Evolutionary conservation across 2,888 invertebrate genomes (phyloP), one percentile per base, ranked within the genome.

Genomic region (Amphipyra berbera): DNA sequence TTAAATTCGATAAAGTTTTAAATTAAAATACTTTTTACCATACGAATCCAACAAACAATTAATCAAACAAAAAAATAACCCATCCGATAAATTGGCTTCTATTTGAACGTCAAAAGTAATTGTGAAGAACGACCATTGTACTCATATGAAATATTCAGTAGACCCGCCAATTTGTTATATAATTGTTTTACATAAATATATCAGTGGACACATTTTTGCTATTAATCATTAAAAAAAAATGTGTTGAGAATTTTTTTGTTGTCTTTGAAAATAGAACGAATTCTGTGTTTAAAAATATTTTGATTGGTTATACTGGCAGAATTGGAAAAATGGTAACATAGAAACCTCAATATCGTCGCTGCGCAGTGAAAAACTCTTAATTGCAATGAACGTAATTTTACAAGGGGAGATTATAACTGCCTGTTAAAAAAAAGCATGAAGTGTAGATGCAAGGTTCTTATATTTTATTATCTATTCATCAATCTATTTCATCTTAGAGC

Each of bases 61-160:
- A 40, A 67, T 67, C 15, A 61, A 38, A 46, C 15, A 13, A 42
- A 35, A 41, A 10, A 21, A 6, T 54, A 15, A 55, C 2, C 6
- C 62, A 45, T 9, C 62, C 62, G 13, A 27, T 35, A 54, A 72
- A 72, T 71, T 48, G 9, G 10, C 7, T 6, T 33, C 5, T 47
- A 47, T 57, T 8, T 13, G 9, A 61, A 55, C 8, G 55, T 58
- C 64, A 65, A 52, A 57, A 55, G 48, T 64, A 74, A 74, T 69
- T 74, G 61, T 55, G 65, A 61, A 49, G 9, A 70, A 73, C 27
- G 56, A 49, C 10, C 3, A 56, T 61, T 73, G 52, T 67, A 49
- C 6, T 68, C 12, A 42, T 73, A 53, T 46, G 21, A 46, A 53
- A 61, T 54, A 61, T 54, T 61, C 69, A 73, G 74, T 46, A 62